A percentile compares a stretch with the other conserved stretches of the same genome.
These are phyloP conservation scores for Mizuhopecten yessoensis DNA, from an alignment of 1,140 invertebrate genomes.

Conservation along the genomic window DNA sequence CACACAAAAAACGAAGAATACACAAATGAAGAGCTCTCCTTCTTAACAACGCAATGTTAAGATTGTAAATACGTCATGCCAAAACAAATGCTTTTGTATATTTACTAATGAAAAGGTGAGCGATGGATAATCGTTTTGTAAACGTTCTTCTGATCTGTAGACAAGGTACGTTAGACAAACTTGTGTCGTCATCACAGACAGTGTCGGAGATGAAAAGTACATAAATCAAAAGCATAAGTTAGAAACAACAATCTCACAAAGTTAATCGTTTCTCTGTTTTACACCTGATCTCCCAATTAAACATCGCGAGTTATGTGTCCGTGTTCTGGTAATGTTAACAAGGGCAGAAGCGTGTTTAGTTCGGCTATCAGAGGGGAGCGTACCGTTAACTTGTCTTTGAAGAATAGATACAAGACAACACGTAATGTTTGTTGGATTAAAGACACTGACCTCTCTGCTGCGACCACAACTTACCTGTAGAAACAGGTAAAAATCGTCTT, in stretches of 20 bases:
- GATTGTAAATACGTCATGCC: neutral
- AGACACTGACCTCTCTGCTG: neutral
- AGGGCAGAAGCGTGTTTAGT: neutral
- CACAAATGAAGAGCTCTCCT: neutral
- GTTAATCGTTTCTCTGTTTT: conserved; percentile 11
- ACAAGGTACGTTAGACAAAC: neutral
- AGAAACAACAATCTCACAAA: neutral
- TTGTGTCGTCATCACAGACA: neutral
- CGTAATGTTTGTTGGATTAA: neutral
- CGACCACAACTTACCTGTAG: neutral
- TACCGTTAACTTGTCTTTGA: neutral
- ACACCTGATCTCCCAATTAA: neutral
- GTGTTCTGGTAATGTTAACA: neutral
- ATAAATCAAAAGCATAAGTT: neutral
- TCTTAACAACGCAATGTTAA: neutral
- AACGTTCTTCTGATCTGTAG: neutral
- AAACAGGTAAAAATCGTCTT: conserved; percentile 7
- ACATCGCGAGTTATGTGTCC: neutral
- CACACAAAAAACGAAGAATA: neutral
- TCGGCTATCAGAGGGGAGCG: neutral
- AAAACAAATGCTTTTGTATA: neutral
- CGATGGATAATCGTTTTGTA: neutral
- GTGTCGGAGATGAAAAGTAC: conserved; percentile 2
- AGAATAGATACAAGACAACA: neutral
- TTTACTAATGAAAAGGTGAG: neutral